Conservation (phyloP, 2,113 vertebrate species). For the Aphyosemion australe region DNA sequence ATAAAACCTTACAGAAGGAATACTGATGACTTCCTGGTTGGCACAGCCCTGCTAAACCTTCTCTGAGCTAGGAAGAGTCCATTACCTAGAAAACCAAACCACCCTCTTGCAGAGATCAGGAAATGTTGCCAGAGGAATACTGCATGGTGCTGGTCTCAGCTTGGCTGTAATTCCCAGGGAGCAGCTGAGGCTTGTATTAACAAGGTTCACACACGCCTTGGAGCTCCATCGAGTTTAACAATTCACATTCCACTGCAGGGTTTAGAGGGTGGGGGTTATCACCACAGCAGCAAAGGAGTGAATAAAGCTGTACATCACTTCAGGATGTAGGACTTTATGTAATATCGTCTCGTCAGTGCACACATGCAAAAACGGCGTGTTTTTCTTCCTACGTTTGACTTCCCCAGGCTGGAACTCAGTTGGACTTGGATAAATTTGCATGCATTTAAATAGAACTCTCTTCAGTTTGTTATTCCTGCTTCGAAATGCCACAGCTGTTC, state of each 20-base stretch:
- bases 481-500: conserved; percentile 11
- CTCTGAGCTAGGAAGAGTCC: conserved; percentile 2
- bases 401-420: conserved; percentile 4
- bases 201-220: conserved; percentile 56
- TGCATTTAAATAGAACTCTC: neutral
- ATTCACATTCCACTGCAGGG: conserved; percentile 64
- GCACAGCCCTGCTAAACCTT: neutral
- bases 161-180: conserved; percentile 45
- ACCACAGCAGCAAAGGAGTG: neutral
- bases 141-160: conserved; percentile 40
- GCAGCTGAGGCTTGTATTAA: conserved; percentile 54
- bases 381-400: neutral
- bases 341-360: conserved; percentile 3
- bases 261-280: conserved; percentile 25
- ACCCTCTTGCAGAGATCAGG: conserved; percentile 23
- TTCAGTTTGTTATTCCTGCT: neutral
- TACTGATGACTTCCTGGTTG: conserved; percentile 1
- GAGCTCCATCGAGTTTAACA: conserved; percentile 40
- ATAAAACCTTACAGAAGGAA: conserved; percentile 18
- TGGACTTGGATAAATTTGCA: conserved; percentile 1
- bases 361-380: neutral
- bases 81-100: conserved; percentile 16
- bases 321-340: conserved; percentile 9
- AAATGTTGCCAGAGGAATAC: conserved; percentile 35
- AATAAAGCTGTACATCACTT: conserved; percentile 25